Conservation (phyloP, 2,888 invertebrate species). For the Timandra comae region DNA sequence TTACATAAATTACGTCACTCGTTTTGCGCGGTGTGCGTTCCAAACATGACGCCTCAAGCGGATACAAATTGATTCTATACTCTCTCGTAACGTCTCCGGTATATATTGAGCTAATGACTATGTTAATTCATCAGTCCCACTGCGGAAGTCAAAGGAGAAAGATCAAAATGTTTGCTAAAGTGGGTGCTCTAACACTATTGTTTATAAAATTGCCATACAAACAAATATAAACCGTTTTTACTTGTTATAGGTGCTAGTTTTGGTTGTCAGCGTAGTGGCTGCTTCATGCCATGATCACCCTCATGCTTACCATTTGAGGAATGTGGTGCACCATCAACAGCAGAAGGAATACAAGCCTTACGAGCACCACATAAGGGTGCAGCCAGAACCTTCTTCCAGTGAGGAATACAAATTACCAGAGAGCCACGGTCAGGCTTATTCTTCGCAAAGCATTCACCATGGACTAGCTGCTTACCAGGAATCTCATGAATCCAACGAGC, state of each 20-base stretch:
- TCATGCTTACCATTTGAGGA: constrained; percentile 38
- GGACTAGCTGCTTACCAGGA: constrained; percentile 36
- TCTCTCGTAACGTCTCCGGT: constrained; percentile 74
- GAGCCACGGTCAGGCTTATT: constrained; percentile 35
- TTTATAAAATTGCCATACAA: constrained; percentile 8
- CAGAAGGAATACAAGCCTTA: constrained; percentile 42
- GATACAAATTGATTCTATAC: constrained; percentile 68
- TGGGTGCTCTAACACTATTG: constrained; percentile 29
- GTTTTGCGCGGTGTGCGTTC: constrained; percentile 47
- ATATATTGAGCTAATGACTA: constrained; percentile 73
- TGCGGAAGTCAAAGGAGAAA: constrained; percentile 66
- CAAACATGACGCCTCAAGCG: constrained; percentile 61
- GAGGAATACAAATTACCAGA: constrained; percentile 32
- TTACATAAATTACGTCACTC: constrained; percentile 73
- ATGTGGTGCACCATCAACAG: constrained; percentile 38
- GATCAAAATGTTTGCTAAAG: constrained; percentile 68
- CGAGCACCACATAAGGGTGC: constrained; percentile 32
- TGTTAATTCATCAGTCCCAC: constrained; percentile 72
- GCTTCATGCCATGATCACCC: constrained; percentile 43
- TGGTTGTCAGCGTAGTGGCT: constrained; percentile 35
- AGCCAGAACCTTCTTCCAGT: constrained; percentile 41
- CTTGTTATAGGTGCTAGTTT: constrained; percentile 47
- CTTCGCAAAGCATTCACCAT: constrained; percentile 48
- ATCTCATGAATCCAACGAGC: constrained; percentile 38
- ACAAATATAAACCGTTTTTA: constrained; percentile 11